Base-by-base conservation (phyloP, 2,888 invertebrate species). In the Protophormia terraenovae region DNA sequence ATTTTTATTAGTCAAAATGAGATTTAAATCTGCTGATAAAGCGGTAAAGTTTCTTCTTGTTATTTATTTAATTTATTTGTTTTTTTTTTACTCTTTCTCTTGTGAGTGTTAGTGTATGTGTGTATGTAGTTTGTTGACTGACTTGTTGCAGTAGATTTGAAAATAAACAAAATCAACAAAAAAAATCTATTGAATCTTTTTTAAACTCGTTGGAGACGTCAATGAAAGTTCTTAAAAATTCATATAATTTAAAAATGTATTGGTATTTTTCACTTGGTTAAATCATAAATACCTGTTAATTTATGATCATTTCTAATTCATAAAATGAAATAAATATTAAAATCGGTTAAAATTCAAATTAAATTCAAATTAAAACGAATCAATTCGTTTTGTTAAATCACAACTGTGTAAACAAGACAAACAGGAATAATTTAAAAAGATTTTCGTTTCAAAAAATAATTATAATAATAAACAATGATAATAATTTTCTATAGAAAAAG, bases 251-350 rank as follows among this genome's bases (percentile, higher is more conserved):
- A 22, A 67, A 73, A 75, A 22, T 22, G 41, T 22, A 67, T 67
- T 45, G 3, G 32, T 27, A 73, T 67, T 71, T 47, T 12, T 73
- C 60, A 60, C 50, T 27, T 71, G 55, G 64, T 71, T 50, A 27
- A 76, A 76, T 80, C 66, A 76, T 80, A 80, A 84, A 84, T 80
- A 76, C 50, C 67, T 41, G 41, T 38, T 81, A 81, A 85, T 81
- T 85, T 85, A 81, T 81, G 62, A 55, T 27, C 53, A 69, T 78
- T 78, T 78, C 19, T 50, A 64, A 73, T 82, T 73, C 53, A 81
- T 60, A 62, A 69, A 50, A 50, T 67, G 22, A 22, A 60, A 80
- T 79, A 73, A 71, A 73, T 69, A 35, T 62, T 62, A 19, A 41
- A 75, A 19, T 58, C 14, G 35, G n/a, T 62, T 47, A 38, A 38